Conservation (phyloP, 1,140 invertebrate species). For the Yoshiicerus persimilis region DNA sequence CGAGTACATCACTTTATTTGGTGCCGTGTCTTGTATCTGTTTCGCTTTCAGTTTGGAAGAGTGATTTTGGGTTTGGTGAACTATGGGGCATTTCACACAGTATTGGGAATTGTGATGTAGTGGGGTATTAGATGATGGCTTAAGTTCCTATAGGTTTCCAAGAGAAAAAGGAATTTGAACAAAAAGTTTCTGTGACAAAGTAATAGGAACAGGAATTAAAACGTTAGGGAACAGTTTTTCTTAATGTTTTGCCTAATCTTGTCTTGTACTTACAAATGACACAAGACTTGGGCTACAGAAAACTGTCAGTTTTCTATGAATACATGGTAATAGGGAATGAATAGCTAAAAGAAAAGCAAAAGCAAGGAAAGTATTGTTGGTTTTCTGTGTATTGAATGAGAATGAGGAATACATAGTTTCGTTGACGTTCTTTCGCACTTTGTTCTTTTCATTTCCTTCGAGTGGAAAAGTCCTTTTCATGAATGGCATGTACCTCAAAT, state of each 20-base stretch:
- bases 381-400: neutral
- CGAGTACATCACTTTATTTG: neutral
- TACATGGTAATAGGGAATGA: neutral
- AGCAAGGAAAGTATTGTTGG: neutral
- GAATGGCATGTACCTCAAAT: slow-evolving; percentile 2
- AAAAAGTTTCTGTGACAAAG: neutral
- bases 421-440: slow-evolving; percentile 14
- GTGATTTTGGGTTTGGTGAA: neutral
- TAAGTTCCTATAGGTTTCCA: neutral
- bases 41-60: neutral
- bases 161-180: neutral
- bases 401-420: neutral
- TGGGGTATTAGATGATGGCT: neutral
- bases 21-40: neutral
- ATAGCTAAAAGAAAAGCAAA: neutral
- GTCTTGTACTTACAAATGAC: slow-evolving; percentile 13
- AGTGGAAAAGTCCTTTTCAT: slow-evolving; percentile 15
- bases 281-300: neutral
- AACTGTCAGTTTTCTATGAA: neutral
- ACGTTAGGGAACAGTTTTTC: neutral
- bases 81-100: no score
- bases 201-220: neutral
- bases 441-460: slow-evolving; percentile 24
- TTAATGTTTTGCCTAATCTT: slow-evolving; percentile 11
- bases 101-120: no score